phyloP scores from a whole-genome alignment of 2,113 vertebrate genomes.

The Pelmatolapia mariae region DNA sequence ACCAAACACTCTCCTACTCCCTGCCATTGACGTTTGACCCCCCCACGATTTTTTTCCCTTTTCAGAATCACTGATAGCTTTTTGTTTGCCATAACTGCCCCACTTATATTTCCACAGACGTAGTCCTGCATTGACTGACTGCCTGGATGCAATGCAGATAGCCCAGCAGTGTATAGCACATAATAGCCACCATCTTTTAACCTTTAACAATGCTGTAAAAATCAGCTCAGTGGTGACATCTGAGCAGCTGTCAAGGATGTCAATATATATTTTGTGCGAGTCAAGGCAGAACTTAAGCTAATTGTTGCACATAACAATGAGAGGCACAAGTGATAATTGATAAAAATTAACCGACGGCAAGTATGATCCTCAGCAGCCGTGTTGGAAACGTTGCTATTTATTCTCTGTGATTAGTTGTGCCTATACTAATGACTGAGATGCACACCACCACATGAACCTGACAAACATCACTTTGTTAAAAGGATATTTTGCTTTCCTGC shows the following conservation, averaged over 20 bases:
- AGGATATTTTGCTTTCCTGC: slow-evolving; percentile 1
- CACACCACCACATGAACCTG: slow-evolving; percentile 31
- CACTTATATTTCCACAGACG: slow-evolving; percentile 56
- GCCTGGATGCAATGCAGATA: slow-evolving; percentile 39
- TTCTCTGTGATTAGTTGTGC: not conserved
- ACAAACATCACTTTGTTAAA: slow-evolving; percentile 12
- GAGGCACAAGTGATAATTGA: slow-evolving; percentile 44
- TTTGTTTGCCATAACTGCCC: slow-evolving; percentile 71
- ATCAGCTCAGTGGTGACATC: slow-evolving; percentile 18
- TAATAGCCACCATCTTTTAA: slow-evolving; percentile 40
- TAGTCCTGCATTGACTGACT: slow-evolving; percentile 56
- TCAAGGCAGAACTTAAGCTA: not conserved
- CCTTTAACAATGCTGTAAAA: slow-evolving; percentile 24
- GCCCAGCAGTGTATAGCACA: not conserved
- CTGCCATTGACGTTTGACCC: slow-evolving; percentile 69
- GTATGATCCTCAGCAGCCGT: not conserved
- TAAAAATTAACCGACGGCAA: slow-evolving; percentile 9
- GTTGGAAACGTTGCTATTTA: not conserved
- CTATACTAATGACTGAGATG: slow-evolving; percentile 43
- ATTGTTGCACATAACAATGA: slow-evolving; percentile 10
- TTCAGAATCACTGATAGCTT: slow-evolving; percentile 70
- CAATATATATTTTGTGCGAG: slow-evolving; percentile 32
- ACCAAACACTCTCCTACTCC: slow-evolving; percentile 57
- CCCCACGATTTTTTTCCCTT: slow-evolving; percentile 51
- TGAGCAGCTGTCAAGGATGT: slow-evolving; percentile 16